Evolutionary conservation across 2,797 vertebrate genomes (phyloP).

Genomic region (Helostoma temminkii): DNA sequence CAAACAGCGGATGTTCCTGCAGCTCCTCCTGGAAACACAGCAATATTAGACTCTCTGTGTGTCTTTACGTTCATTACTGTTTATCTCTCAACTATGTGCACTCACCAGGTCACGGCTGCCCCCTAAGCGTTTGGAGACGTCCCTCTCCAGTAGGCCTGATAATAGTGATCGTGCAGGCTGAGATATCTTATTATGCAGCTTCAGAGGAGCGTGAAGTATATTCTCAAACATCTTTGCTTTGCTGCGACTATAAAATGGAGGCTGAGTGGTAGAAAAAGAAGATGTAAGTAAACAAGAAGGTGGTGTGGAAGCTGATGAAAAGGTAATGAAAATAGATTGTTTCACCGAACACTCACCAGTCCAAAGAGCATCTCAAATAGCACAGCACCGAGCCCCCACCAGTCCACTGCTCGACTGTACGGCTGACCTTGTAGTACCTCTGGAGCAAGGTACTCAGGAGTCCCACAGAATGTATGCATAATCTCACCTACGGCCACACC

Average conservation of each 20-base stretch:
- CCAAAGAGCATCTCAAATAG: conserved; percentile 87
- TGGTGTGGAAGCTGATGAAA: conserved; percentile 7
- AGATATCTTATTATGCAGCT: conserved; percentile 71
- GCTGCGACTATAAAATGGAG: conserved; percentile 84
- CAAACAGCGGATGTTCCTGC: conserved; percentile 83
- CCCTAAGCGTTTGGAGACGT: conserved; percentile 79
- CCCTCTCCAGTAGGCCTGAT: conserved; percentile 79
- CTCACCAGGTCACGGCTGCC: conserved; percentile 80
- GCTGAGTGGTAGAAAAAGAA: conserved; percentile 65
- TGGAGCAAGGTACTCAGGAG: conserved; percentile 90
- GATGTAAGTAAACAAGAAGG: neutral
- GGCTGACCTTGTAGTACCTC: conserved; percentile 83
- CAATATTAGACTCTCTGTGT: conserved; percentile 14
- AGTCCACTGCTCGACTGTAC: conserved; percentile 84
- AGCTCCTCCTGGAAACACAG: conserved; percentile 77
- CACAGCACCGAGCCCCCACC: conserved; percentile 86
- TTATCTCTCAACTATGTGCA: neutral
- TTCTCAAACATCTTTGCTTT: conserved; percentile 84
- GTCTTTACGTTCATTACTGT: neutral
- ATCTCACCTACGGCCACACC: conserved; percentile 88
- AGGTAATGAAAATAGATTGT: neutral
- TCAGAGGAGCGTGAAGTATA: conserved; percentile 82
- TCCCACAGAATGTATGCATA: conserved; percentile 95
- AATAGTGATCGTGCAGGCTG: conserved; percentile 75
- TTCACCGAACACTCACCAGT: conserved; percentile 70